These are phyloP conservation scores for Caenorhabditis sp. DNA, from an alignment of 2,888 invertebrate species.

Conservation along the genomic window DNA sequence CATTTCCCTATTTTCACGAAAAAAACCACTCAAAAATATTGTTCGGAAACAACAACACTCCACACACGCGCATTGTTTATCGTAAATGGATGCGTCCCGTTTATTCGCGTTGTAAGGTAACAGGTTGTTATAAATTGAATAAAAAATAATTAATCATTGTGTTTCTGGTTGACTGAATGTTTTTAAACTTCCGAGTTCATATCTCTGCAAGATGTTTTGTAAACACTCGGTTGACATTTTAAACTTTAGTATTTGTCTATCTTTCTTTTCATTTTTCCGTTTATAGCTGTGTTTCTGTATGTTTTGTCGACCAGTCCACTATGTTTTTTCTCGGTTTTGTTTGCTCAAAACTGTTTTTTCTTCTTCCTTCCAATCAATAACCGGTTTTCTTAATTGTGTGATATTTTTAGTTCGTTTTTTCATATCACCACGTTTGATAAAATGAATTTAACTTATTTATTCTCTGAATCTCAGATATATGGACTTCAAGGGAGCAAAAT, in stretches of 20 bases:
- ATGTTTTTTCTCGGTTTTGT: not conserved
- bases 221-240: no score
- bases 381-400: constrained; percentile 1
- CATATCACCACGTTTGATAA: not conserved
- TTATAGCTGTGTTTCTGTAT: not conserved
- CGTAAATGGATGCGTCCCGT: not conserved
- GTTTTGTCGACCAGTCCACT: constrained; percentile 2
- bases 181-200: no score
- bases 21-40: no score
- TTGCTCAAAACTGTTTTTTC: not conserved
- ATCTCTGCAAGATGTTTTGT: no score
- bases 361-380: not conserved
- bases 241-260: not conserved
- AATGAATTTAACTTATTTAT: not conserved
- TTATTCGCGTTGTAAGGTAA: not conserved
- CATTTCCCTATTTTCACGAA: no score
- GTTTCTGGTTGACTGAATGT: no score
- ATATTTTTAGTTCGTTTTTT: constrained; percentile 1
- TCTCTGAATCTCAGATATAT: not conserved
- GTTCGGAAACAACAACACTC: not conserved
- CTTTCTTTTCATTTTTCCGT: constrained; percentile 1
- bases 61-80: not conserved
- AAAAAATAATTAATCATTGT: no score
- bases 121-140: not conserved
- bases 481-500: constrained; percentile 9